These are phyloP conservation scores for Myripristis jacobus DNA, from an alignment of 2,797 vertebrate genomes.

Conservation along the genomic window DNA sequence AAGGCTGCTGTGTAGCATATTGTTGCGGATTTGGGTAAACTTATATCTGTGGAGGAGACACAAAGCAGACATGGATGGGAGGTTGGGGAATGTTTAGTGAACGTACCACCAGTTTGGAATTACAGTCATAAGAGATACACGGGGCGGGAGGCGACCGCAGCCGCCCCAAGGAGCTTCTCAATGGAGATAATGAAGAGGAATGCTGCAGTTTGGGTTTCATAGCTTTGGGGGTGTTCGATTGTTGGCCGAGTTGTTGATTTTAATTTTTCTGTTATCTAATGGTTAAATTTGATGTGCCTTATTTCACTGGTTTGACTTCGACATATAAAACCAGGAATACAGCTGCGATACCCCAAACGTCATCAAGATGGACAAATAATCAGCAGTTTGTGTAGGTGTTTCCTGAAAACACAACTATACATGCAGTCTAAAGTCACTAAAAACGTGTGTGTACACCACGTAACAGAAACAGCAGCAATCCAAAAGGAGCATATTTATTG, in stretches of 20 bases:
- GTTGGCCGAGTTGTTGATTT: no score
- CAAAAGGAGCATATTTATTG: background rate
- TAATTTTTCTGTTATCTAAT: no score
- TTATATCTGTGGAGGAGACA: slow-evolving; percentile 92
- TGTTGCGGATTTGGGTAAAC: slow-evolving; percentile 99
- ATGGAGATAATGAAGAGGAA: background rate
- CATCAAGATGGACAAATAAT: no score
- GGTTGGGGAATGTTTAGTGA: slow-evolving; percentile 6
- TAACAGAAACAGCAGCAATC: background rate
- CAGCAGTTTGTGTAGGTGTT: background rate
- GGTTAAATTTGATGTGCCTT: no score
- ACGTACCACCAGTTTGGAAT: slow-evolving; percentile 8
- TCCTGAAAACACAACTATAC: background rate
- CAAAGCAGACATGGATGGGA: slow-evolving; percentile 53
- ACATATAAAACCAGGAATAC: background rate
- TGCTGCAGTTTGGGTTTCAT: slow-evolving; percentile 34
- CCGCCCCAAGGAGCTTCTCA: background rate
- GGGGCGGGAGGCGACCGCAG: background rate
- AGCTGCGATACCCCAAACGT: background rate
- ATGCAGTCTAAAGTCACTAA: background rate
- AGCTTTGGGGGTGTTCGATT: slow-evolving; percentile 9
- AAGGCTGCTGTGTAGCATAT: slow-evolving; percentile 99
- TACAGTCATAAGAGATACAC: slow-evolving; percentile 26
- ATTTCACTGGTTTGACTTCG: no score
- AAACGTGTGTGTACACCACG: background rate